These are phyloP conservation scores for Cirrhinus molitorella DNA, from an alignment of 2,797 vertebrate species.

Conservation along the genomic window DNA sequence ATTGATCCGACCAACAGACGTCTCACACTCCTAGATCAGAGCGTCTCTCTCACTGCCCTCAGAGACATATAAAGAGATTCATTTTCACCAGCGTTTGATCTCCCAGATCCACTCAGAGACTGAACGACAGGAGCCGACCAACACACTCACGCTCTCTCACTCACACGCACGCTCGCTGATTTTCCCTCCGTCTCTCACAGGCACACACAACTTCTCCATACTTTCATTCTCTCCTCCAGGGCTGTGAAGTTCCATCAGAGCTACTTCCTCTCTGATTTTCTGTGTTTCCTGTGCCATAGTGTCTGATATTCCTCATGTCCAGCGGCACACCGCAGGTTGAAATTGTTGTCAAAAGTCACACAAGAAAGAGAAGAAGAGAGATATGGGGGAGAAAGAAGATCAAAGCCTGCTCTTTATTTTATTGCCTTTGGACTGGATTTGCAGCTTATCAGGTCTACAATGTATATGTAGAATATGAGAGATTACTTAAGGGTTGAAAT, in stretches of 20 bases:
- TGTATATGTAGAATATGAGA: neutral
- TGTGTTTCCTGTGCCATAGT: slow-evolving; percentile 47
- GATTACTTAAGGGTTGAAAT: slow-evolving; percentile 4
- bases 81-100: slow-evolving; percentile 55
- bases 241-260: slow-evolving; percentile 57
- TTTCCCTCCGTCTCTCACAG: slow-evolving; percentile 36
- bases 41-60: slow-evolving; percentile 25
- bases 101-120: slow-evolving; percentile 52
- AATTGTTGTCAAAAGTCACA: slow-evolving; percentile 50
- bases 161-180: neutral
- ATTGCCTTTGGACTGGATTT: slow-evolving; percentile 41
- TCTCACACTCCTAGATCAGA: slow-evolving; percentile 46
- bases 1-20: slow-evolving; percentile 44
- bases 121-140: slow-evolving; percentile 38
- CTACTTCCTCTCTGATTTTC: slow-evolving; percentile 57
- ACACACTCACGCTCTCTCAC: neutral
- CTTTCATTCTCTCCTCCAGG: slow-evolving; percentile 51
- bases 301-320: slow-evolving; percentile 56
- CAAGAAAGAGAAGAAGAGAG: slow-evolving; percentile 34
- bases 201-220: slow-evolving; percentile 32
- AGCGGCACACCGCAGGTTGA: slow-evolving; percentile 39
- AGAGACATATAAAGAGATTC: slow-evolving; percentile 53
- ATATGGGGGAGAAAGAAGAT: slow-evolving; percentile 36
- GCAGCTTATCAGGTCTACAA: slow-evolving; percentile 27
- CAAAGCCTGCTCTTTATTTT: slow-evolving; percentile 47